phyloP scores from a whole-genome alignment of 92 coral and sea anemone genomes.

The Umimayanthus chanpuru region DNA sequence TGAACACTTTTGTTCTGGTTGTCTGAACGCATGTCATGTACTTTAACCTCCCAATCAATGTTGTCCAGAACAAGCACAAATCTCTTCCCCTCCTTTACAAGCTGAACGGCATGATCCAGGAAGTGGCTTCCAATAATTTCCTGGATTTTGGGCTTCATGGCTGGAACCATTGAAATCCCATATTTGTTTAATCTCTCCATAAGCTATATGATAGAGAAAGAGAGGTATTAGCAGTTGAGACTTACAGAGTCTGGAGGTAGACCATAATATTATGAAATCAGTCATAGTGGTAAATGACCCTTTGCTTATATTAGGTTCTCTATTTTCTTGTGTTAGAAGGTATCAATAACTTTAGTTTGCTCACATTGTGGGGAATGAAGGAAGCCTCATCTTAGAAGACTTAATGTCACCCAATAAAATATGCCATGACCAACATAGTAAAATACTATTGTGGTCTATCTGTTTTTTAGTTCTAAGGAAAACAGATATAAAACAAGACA shows the following conservation, averaged over 20 bases:
- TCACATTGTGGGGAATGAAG: no score
- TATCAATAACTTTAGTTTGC: no score
- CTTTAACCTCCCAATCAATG: conserved; percentile 59
- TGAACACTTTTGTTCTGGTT: conserved; percentile 63
- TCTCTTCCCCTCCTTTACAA: conserved; percentile 44
- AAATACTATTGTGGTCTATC: no score
- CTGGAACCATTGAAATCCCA: conserved; percentile 39
- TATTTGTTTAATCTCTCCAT: conserved; percentile 46
- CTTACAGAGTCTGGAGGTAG: neutral
- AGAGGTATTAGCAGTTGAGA: neutral
- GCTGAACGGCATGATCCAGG: conserved; percentile 54
- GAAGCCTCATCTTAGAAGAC: no score
- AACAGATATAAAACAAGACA: no score
- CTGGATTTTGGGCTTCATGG: conserved; percentile 14
- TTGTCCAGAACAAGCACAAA: conserved; percentile 59
- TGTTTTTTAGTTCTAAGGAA: no score
- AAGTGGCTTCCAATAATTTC: conserved; percentile 59
- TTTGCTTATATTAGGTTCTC: no score
- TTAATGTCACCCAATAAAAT: no score
- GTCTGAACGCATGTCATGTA: conserved; percentile 63
- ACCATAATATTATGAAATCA: neutral
- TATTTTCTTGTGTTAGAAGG: no score
- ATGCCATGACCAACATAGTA: no score
- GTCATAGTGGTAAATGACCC: no score
- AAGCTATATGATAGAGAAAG: conserved; percentile 35